Evolutionary conservation across 92 coral and sea anemone species (phyloP), one percentile per base, ranked within the genome.

Genomic region (Micromussa lordhowensis): DNA sequence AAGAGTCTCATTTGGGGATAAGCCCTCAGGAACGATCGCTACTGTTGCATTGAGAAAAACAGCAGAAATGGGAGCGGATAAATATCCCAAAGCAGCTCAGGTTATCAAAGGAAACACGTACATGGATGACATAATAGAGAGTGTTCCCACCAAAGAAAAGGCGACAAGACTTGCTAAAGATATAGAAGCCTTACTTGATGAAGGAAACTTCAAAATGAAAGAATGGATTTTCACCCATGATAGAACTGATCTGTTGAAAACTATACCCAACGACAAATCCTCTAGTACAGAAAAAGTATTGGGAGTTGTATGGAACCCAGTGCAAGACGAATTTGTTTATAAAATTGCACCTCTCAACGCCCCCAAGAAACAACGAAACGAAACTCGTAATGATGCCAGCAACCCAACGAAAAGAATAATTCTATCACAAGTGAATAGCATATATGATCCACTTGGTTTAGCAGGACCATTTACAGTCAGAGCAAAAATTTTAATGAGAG

Each of bases 381-480:
- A 85, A 44, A 40, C 49, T 17, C 86, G 74, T 29, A 86, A 64
- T 58, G 87, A 73, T 59, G 80, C 93, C 40, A 58, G 14, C 19
- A 77, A 21, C 28, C 86, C 91, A 36, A 93, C 96, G 5, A 93
- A 93, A 78, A 66, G 96, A 49, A 91, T 91, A 64, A 68, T 93
- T 14, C 78, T 93, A 26, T 91, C 94, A 24, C 91, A 90, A 70
- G 79, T 87, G 34, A 93, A 90, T 55, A 70, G 95, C 18, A 90
- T 90, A 31, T 92, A 92, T 59, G 94, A 93, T 73, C 94, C 91
- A 9, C 58, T 93, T 26, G 94, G 94, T 10, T 68, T 88, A 34
- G 92, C 92, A 14, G 75, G 83, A 35, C 94, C 93, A 13, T 88
- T 75, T 86, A 91, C 96, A 10, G 92, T 93, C 78, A 78, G 89